Percentiles rank a stretch among this genome's conserved stretches.
Evolutionary conservation across 2,888 invertebrate genomes (phyloP).

Genomic region (Euplagia quadripunctaria): DNA sequence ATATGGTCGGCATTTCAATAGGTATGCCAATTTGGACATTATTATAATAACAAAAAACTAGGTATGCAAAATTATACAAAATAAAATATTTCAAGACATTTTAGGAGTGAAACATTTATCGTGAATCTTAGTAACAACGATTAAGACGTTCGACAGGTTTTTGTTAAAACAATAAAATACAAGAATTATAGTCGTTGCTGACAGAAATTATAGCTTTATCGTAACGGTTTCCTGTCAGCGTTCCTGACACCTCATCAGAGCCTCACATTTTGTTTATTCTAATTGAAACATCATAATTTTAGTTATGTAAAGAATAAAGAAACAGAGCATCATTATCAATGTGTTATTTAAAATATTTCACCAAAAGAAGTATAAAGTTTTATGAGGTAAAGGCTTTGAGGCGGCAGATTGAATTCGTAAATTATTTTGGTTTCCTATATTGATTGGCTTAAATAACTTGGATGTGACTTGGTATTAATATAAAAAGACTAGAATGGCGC

Average conservation of each 20-base stretch:
- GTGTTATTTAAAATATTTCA: constrained; percentile 19
- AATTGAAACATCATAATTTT: constrained; percentile 48
- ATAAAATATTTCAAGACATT: constrained; percentile 35
- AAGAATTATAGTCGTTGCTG: constrained; percentile 50
- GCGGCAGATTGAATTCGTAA: constrained; percentile 36
- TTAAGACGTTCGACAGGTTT: constrained; percentile 45
- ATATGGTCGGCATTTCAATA: constrained; percentile 13
- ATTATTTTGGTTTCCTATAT: constrained; percentile 36
- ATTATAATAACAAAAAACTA: constrained; percentile 18
- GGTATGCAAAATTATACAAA: constrained; percentile 27
- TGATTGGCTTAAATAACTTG: constrained; percentile 43
- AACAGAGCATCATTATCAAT: constrained; percentile 20
- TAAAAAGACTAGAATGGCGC: constrained; percentile 31
- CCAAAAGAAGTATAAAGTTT: constrained; percentile 12
- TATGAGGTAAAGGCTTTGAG: constrained; percentile 23
- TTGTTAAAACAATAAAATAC: constrained; percentile 56
- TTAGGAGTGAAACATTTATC: constrained; percentile 37
- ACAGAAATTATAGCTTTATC: constrained; percentile 52
- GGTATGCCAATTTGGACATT: constrained; percentile 18
- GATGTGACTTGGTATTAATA: constrained; percentile 30
- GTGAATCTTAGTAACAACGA: constrained; percentile 34
- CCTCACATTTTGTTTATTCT: constrained; percentile 48
- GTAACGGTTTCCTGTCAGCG: constrained; percentile 54
- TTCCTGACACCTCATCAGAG: constrained; percentile 47
- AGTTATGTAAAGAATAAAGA: constrained; percentile 32